Evolutionary conservation across 2,797 vertebrate species (phyloP).

Genomic region (Chaunax sp.): DNA sequence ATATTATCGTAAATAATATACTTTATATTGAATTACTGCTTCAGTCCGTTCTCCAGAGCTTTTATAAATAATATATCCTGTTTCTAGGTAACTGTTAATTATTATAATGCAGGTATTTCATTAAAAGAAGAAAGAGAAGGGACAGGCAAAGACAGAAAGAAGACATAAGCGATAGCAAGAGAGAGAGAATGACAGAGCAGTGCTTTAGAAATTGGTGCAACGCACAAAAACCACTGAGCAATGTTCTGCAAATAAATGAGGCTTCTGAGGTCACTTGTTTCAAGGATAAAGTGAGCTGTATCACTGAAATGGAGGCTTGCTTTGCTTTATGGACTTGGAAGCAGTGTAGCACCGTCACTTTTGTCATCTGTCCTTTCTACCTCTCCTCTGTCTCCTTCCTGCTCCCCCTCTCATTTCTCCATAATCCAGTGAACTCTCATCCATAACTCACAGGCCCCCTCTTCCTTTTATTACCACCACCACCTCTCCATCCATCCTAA

Average conservation of each 20-base stretch:
- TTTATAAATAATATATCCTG: constrained; percentile 52
- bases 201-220: background rate
- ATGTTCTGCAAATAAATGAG: constrained; percentile 35
- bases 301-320: constrained; percentile 20
- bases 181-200: constrained; percentile 24
- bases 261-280: constrained; percentile 42
- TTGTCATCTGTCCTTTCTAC: constrained; percentile 59
- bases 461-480: constrained; percentile 58
- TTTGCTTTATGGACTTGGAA: constrained; percentile 43
- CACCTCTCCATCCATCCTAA: constrained; percentile 50
- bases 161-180: constrained; percentile 4
- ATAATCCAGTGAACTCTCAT: constrained; percentile 64
- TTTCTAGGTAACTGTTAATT: constrained; percentile 80
- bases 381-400: constrained; percentile 31
- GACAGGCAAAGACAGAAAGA: constrained; percentile 13
- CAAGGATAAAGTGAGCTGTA: constrained; percentile 43
- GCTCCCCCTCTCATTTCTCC: constrained; percentile 51
- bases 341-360: constrained; percentile 26
- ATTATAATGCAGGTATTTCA: constrained; percentile 63
- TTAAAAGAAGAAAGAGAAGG: constrained; percentile 27
- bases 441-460: constrained; percentile 67
- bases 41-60: constrained; percentile 8
- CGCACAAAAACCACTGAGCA: constrained; percentile 8
- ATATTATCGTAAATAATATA: constrained; percentile 11
- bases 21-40: constrained; percentile 1